Percentiles rank a stretch among this genome's conserved stretches.
These are phyloP conservation scores for Ochotona princeps DNA, from an alignment of 2,113 vertebrate species.

Conservation along the genomic window DNA sequence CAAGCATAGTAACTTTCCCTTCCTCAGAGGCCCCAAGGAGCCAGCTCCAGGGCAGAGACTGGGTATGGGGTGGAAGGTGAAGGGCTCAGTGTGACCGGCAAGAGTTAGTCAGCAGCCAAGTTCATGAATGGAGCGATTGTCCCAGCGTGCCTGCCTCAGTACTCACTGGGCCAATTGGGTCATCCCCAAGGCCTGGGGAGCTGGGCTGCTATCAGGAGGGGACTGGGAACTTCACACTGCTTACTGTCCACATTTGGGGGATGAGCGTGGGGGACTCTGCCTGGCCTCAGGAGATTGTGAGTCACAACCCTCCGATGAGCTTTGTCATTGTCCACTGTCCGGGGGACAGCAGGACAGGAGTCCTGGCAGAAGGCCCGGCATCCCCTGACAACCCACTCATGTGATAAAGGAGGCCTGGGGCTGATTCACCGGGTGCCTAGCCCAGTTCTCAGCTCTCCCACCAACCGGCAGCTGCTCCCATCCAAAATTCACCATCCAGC, in stretches of 20 bases:
- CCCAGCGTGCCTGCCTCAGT: background rate
- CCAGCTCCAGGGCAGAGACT: background rate
- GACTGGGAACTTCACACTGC: background rate
- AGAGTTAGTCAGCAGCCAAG: conserved; percentile 70
- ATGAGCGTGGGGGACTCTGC: background rate
- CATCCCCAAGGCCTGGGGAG: conserved; percentile 33
- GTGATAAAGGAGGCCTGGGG: background rate
- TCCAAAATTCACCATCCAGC: background rate
- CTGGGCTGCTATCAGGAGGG: conserved; percentile 38
- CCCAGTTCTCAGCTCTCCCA: background rate
- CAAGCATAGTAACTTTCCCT: background rate
- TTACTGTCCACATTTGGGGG: conserved; percentile 42
- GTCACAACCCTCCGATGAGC: conserved; percentile 64
- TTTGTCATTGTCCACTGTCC: conserved; percentile 65
- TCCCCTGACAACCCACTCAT: background rate
- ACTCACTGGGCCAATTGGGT: conserved; percentile 58
- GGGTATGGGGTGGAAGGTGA: conserved; percentile 47
- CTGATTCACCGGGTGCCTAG: conserved; percentile 41
- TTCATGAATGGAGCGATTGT: conserved; percentile 78
- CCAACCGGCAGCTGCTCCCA: background rate
- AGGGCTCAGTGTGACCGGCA: conserved; percentile 49
- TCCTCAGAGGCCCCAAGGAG: conserved; percentile 18
- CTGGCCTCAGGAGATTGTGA: conserved; percentile 51
- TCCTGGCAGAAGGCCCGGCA: background rate
- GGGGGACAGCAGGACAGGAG: background rate